Conservation (phyloP, 1,140 invertebrate species). For the Acromyrmex echinatior region DNA sequence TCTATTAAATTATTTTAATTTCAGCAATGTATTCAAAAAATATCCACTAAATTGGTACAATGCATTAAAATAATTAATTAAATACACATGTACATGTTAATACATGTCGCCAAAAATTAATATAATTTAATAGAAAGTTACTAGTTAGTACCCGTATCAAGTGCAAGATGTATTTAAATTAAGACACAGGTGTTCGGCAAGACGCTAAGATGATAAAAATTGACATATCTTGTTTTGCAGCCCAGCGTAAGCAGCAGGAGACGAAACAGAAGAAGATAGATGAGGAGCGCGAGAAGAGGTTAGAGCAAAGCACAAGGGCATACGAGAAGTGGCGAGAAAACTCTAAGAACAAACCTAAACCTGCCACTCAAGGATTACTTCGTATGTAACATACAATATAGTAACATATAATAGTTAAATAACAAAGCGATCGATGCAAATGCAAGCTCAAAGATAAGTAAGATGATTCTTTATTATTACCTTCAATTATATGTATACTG, state of each 20-base stretch:
- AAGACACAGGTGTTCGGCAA: too few species aligned
- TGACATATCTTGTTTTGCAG: slow-evolving; percentile 17
- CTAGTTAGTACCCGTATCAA: too few species aligned
- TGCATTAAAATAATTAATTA: too few species aligned
- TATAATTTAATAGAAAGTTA: too few species aligned
- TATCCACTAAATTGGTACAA: too few species aligned
- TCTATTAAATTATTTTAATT: too few species aligned
- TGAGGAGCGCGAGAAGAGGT: slow-evolving; percentile 74
- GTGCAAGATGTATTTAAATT: too few species aligned
- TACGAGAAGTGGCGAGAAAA: slow-evolving; percentile 82
- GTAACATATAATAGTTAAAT: not conserved
- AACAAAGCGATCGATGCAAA: not conserved
- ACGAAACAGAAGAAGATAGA: slow-evolving; percentile 67
- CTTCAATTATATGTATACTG: too few species aligned
- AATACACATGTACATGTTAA: too few species aligned
- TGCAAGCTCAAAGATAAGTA: not conserved
- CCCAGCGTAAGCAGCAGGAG: slow-evolving; percentile 68
- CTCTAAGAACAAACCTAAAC: slow-evolving; percentile 80
- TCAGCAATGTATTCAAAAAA: too few species aligned
- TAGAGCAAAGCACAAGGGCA: slow-evolving; percentile 79
- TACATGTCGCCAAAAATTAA: too few species aligned
- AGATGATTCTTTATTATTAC: too few species aligned
- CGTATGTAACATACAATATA: slow-evolving; percentile 76
- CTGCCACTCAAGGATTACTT: slow-evolving; percentile 83
- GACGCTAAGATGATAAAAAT: not conserved